phyloP scores from a whole-genome alignment of 1,140 invertebrate genomes.

The Gryon sp. region DNA sequence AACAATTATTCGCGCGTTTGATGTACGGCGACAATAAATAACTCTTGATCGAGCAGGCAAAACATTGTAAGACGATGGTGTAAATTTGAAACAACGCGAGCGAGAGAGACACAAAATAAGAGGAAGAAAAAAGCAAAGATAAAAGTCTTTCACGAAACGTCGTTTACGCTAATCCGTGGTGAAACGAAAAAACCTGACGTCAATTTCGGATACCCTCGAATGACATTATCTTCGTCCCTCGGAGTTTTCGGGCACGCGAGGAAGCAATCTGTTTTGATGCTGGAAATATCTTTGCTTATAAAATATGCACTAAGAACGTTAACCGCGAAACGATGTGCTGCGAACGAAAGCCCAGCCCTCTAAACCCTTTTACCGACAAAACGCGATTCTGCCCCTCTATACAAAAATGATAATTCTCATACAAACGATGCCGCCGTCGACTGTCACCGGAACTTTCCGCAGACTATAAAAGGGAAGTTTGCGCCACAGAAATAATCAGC shows the following conservation, averaged over 20 bases:
- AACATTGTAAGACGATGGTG: no score
- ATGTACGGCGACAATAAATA: constrained; percentile 25
- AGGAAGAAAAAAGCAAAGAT: neutral
- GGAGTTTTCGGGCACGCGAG: constrained; percentile 48
- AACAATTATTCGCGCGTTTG: no score
- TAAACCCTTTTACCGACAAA: constrained; percentile 70
- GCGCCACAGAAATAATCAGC: constrained; percentile 34
- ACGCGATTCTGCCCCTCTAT: constrained; percentile 58
- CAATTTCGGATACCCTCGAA: constrained; percentile 66
- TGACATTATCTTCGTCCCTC: constrained; percentile 61
- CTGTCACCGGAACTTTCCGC: constrained; percentile 68
- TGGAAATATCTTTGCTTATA: constrained; percentile 66
- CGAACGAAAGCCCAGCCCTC: constrained; percentile 46
- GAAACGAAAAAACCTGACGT: constrained; percentile 63
- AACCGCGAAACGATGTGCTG: constrained; percentile 50
- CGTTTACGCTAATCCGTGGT: constrained; percentile 61
- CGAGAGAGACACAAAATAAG: neutral
- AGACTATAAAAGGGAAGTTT: constrained; percentile 64
- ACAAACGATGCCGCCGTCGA: constrained; percentile 60
- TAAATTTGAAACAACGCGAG: no score
- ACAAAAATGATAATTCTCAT: constrained; percentile 68
- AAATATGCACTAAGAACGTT: constrained; percentile 69
- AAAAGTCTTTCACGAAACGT: constrained; percentile 22
- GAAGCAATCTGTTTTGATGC: constrained; percentile 70
- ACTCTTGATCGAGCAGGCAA: no score